Evolutionary conservation across 1,140 invertebrate genomes (phyloP), one percentile per base, ranked within the genome.

Genomic region (Temnothorax longispinosus): DNA sequence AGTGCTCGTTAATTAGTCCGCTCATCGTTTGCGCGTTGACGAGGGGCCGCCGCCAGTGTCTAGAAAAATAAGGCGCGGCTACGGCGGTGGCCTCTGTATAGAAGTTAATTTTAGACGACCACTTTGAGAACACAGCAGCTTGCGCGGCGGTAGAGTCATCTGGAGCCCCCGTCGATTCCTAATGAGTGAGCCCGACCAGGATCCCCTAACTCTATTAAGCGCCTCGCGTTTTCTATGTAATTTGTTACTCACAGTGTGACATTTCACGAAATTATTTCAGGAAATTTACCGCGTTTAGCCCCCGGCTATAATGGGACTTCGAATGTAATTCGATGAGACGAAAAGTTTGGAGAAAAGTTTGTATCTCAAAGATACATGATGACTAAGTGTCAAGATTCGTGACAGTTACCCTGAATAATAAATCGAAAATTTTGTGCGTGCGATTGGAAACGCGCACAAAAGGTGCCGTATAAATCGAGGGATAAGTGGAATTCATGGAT

Each of bases 1-100:
- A 54, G 56, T 84, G 80, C 80, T 84, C 56, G 80, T 84, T 84
- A 84, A 84, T 84, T 84, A 84, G 80, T 62, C 80, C 54, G 54
- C 41, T 84, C 80, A 60, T 75, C 69, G 69, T 84, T 84, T 84
- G 80, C 41, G 69, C 69, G 41, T 62, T 84, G 69, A 84, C 69
- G 80, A 84, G 80, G 54, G 69, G 18, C 32, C 44, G 77, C 77
- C 47, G 80, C 11, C 78, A 67, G 65, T 56, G 77, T 47, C 69
- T 74, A 15, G n/a, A 84, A 62, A 62, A 84, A 82, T 74, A 47
- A 84, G 56, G 41, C 69, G 54, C 32, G 41, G 56, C 54, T 13
- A 58, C 41, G 41, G 21, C 75, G 75, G 21, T 77, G 64, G 64
- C 47, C 60, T 50, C 41, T 78, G 41, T 65, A 32, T 54, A 38